Evolutionary conservation across 2,113 vertebrate genomes (phyloP).

Genomic region (Crotalus viridis): DNA sequence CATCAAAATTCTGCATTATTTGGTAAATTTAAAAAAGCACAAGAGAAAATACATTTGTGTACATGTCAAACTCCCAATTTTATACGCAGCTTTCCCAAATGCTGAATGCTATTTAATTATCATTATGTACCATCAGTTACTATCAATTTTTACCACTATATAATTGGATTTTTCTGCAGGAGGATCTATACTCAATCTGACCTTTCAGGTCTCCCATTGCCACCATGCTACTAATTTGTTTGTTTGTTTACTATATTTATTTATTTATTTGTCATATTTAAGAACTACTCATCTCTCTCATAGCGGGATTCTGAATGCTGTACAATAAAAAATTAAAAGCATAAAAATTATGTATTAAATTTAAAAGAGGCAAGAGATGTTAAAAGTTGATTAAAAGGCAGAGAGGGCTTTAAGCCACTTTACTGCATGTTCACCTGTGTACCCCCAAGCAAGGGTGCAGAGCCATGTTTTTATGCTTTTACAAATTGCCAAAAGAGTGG

Average conservation of each 20-base stretch:
- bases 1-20: not conserved
- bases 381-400: not conserved
- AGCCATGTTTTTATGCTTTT: not conserved
- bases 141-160: not conserved
- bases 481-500: not conserved
- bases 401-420: not conserved
- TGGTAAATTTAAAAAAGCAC: not conserved
- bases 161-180: not conserved
- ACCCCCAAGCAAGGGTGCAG: not conserved
- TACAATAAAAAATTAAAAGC: not conserved
- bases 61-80: not conserved
- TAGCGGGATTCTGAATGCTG: not conserved
- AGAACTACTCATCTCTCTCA: not conserved
- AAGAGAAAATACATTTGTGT: not conserved
- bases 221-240: not conserved
- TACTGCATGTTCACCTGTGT: not conserved
- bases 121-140: not conserved
- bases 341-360: not conserved
- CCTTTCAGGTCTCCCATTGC: not conserved
- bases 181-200: not conserved
- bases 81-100: not conserved
- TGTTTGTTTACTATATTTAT: not conserved
- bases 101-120: not conserved
- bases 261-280: not conserved
- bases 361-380: not conserved